These are phyloP conservation scores for Eudyptes chrysolophus DNA, from an alignment of 2,113 vertebrate genomes.

Conservation along the genomic window DNA sequence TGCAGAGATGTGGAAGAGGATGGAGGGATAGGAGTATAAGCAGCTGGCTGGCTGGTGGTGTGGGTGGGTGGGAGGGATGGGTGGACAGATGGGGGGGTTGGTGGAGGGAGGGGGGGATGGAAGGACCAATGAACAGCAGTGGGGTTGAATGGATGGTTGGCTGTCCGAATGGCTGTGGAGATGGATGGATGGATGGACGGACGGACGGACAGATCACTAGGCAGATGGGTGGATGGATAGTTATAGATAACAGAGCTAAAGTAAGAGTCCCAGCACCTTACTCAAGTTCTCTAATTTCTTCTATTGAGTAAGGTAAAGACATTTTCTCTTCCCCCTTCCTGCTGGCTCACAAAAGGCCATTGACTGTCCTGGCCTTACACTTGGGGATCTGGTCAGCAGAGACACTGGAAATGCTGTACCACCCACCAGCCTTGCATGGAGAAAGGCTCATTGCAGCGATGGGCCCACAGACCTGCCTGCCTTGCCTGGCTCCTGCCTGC, in stretches of 20 bases:
- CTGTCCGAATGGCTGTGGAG: neutral
- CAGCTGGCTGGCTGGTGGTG: neutral
- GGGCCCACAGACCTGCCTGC: neutral
- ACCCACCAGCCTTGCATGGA: neutral
- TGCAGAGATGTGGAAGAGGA: neutral
- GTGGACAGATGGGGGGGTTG: neutral
- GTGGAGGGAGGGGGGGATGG: neutral
- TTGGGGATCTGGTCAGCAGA: neutral
- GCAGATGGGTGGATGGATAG: neutral
- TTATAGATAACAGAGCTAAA: neutral
- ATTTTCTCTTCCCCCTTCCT: neutral
- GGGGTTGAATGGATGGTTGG: neutral
- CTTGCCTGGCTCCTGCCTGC: neutral
- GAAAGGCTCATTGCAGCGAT: neutral
- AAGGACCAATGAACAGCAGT: neutral
- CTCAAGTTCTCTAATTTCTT: neutral
- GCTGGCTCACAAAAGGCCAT: neutral
- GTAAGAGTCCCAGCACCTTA: neutral
- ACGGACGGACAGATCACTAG: neutral
- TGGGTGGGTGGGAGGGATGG: neutral
- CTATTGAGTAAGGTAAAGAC: neutral
- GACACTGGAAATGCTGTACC: neutral
- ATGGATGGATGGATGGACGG: neutral
- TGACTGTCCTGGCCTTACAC: neutral
- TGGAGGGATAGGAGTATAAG: neutral